phyloP scores from a whole-genome alignment of 2,888 invertebrate genomes.

The Ichneumon xanthorius region DNA sequence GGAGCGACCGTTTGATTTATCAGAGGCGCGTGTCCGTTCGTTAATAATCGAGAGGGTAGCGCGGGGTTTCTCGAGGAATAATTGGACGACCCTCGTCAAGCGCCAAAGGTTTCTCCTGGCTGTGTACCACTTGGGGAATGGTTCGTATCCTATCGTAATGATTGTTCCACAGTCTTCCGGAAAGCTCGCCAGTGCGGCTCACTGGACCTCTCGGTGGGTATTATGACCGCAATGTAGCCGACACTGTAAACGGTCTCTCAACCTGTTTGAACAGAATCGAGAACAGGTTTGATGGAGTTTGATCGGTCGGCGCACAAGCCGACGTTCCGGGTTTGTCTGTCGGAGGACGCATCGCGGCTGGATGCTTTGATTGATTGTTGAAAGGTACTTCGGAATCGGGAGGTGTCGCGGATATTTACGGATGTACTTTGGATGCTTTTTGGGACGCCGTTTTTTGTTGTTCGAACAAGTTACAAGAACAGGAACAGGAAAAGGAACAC shows the following conservation, averaged over 20 bases:
- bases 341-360: background rate
- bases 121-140: background rate
- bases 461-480: too few species aligned
- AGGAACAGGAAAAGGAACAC: too few species aligned
- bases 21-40: constrained; percentile 33
- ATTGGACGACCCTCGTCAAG: constrained; percentile 24
- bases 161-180: background rate
- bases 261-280: background rate
- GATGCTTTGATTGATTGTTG: background rate
- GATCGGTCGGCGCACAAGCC: too few species aligned
- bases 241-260: background rate
- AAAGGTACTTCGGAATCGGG: background rate
- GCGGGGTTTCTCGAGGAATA: background rate
- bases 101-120: background rate
- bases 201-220: background rate
- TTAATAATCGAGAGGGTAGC: constrained; percentile 37
- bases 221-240: background rate
- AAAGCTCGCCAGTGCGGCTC: background rate
- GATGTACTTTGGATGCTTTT: background rate
- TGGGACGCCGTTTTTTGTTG: background rate
- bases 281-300: background rate
- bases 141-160: background rate
- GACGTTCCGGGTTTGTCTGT: background rate
- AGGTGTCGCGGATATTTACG: background rate
- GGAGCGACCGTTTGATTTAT: constrained; percentile 21